A percentile compares a stretch with the other conserved stretches of the same genome.
phyloP scores from a whole-genome alignment of 2,888 invertebrate species.

The Cataglyphis cursor region DNA sequence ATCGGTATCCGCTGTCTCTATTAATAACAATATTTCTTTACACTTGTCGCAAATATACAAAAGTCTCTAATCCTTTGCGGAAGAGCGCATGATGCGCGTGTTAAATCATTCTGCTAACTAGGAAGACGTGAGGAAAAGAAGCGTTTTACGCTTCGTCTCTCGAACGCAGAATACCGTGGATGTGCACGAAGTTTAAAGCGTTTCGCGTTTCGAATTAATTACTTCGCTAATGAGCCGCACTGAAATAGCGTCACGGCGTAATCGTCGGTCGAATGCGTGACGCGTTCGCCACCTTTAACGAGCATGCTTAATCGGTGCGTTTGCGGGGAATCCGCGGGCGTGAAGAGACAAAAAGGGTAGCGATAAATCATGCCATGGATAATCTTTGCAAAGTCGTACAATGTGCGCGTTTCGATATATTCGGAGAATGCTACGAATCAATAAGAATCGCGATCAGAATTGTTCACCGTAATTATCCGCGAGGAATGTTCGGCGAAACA shows the following conservation, averaged over 20 bases:
- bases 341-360: conserved; percentile 45
- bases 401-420: conserved; percentile 30
- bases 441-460: conserved; percentile 7
- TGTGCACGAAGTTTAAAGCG: conserved; percentile 51
- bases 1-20: background rate
- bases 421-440: background rate
- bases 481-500: conserved; percentile 13
- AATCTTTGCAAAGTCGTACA: conserved; percentile 34
- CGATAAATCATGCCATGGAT: conserved; percentile 64
- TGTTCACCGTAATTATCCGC: conserved; percentile 39
- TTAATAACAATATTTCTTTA: conserved; percentile 5
- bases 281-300: conserved; percentile 74
- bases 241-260: conserved; percentile 71
- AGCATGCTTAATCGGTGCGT: conserved; percentile 72
- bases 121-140: background rate
- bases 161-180: background rate
- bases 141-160: conserved; percentile 9
- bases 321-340: conserved; percentile 58
- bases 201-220: conserved; percentile 77
- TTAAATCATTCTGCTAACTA: conserved; percentile 1
- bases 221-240: conserved; percentile 78
- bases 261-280: conserved; percentile 73
- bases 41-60: background rate
- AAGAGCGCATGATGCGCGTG: background rate
- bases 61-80: background rate